These are phyloP conservation scores for Enteromius viviparus DNA, from an alignment of 2,797 vertebrate genomes.

Conservation along the genomic window DNA sequence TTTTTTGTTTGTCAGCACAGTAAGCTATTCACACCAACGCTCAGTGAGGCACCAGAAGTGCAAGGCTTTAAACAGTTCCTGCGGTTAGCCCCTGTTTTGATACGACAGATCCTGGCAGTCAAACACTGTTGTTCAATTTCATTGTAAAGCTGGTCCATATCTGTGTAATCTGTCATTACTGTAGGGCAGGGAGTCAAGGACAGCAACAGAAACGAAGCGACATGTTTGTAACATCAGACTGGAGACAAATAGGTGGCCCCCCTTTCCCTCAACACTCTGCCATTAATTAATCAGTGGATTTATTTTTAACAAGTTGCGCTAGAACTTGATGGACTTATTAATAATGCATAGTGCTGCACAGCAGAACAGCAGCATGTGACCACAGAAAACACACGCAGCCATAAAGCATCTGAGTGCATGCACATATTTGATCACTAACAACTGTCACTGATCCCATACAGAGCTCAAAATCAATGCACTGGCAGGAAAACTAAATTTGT, in stretches of 20 bases:
- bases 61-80: not conserved
- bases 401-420: constrained; percentile 35
- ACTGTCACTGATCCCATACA: not conserved
- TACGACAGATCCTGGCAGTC: not conserved
- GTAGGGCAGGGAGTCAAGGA: not conserved
- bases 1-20: not conserved
- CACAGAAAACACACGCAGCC: constrained; percentile 42
- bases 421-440: constrained; percentile 33
- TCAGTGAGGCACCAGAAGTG: not conserved
- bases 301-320: constrained; percentile 80
- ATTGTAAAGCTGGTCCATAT: constrained; percentile 7
- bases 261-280: constrained; percentile 53
- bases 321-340: constrained; percentile 80
- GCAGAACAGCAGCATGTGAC: constrained; percentile 62
- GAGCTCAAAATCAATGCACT: not conserved
- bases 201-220: constrained; percentile 43
- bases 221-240: constrained; percentile 49
- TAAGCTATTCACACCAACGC: not conserved
- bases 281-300: constrained; percentile 82
- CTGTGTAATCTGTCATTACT: not conserved
- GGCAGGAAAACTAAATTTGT: not conserved
- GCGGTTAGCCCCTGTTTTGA: not conserved
- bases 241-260: constrained; percentile 28
- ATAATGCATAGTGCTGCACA: constrained; percentile 76
- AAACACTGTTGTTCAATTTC: not conserved